Evolutionary conservation across 2,797 vertebrate species (phyloP).

Genomic region (Thamnophis elegans): DNA sequence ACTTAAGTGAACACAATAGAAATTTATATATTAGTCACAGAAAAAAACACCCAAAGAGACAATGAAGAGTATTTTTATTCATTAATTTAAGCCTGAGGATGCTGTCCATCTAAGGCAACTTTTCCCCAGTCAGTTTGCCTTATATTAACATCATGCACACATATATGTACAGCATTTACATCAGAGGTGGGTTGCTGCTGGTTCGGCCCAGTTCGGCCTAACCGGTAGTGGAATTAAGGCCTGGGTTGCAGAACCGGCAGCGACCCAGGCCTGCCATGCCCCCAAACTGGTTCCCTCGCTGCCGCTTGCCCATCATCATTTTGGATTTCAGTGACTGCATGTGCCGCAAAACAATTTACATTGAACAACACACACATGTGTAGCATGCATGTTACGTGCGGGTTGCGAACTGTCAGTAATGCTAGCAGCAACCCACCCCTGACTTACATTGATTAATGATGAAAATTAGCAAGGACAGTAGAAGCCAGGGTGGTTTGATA

Average conservation of each 20-base stretch:
- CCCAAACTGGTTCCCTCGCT: too few relatives aligned
- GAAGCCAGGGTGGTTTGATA: background rate
- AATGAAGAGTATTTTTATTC: background rate
- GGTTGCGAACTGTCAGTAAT: too few relatives aligned
- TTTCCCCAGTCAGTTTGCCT: background rate
- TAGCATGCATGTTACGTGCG: too few relatives aligned
- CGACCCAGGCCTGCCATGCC: too few relatives aligned
- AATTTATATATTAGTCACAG: background rate
- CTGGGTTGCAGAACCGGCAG: too few relatives aligned
- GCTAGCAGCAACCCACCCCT: too few relatives aligned
- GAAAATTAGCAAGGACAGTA: background rate
- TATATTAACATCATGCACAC: background rate
- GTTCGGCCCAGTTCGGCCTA: too few relatives aligned
- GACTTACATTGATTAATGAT: background rate
- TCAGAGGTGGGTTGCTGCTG: background rate
- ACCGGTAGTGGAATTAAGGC: too few relatives aligned
- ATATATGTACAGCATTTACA: background rate
- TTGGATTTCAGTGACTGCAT: too few relatives aligned
- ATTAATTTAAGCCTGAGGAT: background rate
- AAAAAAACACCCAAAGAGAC: background rate
- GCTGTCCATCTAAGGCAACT: background rate
- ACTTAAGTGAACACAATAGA: background rate
- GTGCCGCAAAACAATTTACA: too few relatives aligned
- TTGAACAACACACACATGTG: too few relatives aligned
- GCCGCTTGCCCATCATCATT: too few relatives aligned